phyloP scores from a whole-genome alignment of 2,113 vertebrate genomes.

The Edolisoma coerulescens region DNA sequence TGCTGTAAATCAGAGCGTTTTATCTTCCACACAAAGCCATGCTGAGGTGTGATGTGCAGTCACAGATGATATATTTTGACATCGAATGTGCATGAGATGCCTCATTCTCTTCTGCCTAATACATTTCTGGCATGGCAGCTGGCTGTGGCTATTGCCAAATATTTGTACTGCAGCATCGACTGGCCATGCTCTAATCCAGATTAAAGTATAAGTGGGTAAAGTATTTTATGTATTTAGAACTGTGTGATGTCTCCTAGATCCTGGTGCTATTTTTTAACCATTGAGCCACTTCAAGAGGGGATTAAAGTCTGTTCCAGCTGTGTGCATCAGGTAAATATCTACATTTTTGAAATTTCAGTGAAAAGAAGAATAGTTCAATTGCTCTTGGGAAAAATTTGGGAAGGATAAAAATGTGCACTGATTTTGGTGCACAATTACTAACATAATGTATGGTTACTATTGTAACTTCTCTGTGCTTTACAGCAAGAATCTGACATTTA shows the following conservation, averaged over 20 bases:
- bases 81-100: constrained; percentile 20
- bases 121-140: neutral
- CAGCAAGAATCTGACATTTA: neutral
- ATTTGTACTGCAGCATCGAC: neutral
- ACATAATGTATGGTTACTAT: neutral
- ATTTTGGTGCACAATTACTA: neutral
- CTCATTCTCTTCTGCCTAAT: neutral
- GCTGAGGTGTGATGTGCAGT: constrained; percentile 32
- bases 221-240: neutral
- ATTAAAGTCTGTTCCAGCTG: neutral
- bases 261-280: neutral
- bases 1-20: neutral
- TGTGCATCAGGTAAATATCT: neutral
- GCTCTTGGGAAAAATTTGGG: neutral
- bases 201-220: neutral
- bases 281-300: neutral
- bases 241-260: neutral
- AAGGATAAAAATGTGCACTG: neutral
- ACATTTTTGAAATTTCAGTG: neutral
- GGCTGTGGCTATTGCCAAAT: neutral
- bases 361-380: neutral
- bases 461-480: neutral
- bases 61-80: constrained; percentile 25
- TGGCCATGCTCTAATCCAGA: neutral
- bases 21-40: neutral